Evolutionary conservation across 2,797 vertebrate species (phyloP), one percentile per base, ranked within the genome.

Genomic region (Siniperca obscura): DNA sequence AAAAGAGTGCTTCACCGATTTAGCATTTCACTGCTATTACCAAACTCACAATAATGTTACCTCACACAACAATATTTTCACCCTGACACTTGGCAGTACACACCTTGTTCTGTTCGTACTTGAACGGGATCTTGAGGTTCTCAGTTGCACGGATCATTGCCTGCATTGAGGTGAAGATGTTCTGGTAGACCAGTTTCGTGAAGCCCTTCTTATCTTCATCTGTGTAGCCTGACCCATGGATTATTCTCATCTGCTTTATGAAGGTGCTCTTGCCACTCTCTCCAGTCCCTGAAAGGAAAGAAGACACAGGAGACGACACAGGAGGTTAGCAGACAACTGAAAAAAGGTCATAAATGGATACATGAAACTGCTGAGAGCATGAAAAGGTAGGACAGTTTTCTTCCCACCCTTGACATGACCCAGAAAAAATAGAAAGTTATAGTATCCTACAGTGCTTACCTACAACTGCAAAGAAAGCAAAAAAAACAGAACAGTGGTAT

Each of bases 191-290:
- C 93, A 99, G 95, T 90, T 98, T 98, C 90, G 97, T 99, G 95
- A 98, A 99, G 93, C 98, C 96, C 53, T 97, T 97, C 93, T 98
- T 99, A 90, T 99, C 98, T 78, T 99, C 98, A 80, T 99, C 98
- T 2, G 98, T 98, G 96, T 99, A 99, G 91, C 98, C 98, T 0
- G 98, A 95, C 12, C 98, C 98, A 40, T 99, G 98, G 93, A 99
- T 99, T 94, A 99, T 99, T 85, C 98, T 97, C 98, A 99, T 99
- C 91, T 99, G 98, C 90, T 99, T 99, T 93, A 99, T 99, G 92
- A 99, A 99, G 0, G 98, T 99, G 93, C 98, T 99, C 90, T 99
- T 99, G 38, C 98, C 98, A 14, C 98, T 99, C 93, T 99, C 98
- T 34, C 98, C 98, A 1, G 98, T 99, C 83, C 98, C 98, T 99